These are phyloP conservation scores for Apolygus lucorum DNA, from an alignment of 1,140 invertebrate genomes.

Conservation along the genomic window DNA sequence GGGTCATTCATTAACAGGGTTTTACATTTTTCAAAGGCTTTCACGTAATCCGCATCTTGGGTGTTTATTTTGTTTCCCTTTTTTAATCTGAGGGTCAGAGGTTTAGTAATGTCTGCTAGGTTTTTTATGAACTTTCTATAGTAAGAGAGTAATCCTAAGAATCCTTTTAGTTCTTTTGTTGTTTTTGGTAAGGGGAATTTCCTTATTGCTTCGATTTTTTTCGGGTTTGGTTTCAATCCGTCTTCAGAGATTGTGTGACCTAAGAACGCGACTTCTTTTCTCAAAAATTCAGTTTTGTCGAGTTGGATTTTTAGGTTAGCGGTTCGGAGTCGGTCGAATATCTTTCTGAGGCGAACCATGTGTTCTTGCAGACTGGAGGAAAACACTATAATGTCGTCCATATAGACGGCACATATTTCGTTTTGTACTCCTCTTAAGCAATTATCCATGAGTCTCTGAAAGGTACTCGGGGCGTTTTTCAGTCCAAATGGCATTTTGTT, in stretches of 20 bases:
- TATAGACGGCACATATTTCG: no score
- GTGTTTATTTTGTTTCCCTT: slow-evolving; percentile 29
- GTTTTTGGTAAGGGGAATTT: slow-evolving; percentile 27
- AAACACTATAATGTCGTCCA: no score
- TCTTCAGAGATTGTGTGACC: slow-evolving; percentile 35
- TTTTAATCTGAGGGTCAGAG: slow-evolving; percentile 34
- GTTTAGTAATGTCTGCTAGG: slow-evolving; percentile 33
- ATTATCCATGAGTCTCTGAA: slow-evolving; percentile 40
- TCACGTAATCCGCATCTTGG: slow-evolving; percentile 1
- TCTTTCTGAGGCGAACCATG: slow-evolving; percentile 30
- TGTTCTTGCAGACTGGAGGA: no score
- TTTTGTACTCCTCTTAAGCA: slow-evolving; percentile 9
- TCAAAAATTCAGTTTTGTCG: slow-evolving; percentile 34
- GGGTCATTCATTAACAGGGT: slow-evolving; percentile 38
- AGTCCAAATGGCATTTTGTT: no score
- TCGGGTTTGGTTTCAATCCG: slow-evolving; percentile 36
- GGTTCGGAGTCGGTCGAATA: slow-evolving; percentile 31
- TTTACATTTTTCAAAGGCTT: slow-evolving; percentile 40
- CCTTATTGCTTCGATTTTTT: slow-evolving; percentile 34
- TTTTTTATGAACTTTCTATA: slow-evolving; percentile 33
- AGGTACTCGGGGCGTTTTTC: no score
- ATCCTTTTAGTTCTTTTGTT: slow-evolving; percentile 29
- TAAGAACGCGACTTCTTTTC: slow-evolving; percentile 34
- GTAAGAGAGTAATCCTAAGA: slow-evolving; percentile 33
- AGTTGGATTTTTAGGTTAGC: slow-evolving; percentile 32